A percentile compares a stretch with the other conserved stretches of the same genome.
These are phyloP conservation scores for Tetramorium alpestre DNA, from an alignment of 1,140 invertebrate genomes.

Conservation along the genomic window DNA sequence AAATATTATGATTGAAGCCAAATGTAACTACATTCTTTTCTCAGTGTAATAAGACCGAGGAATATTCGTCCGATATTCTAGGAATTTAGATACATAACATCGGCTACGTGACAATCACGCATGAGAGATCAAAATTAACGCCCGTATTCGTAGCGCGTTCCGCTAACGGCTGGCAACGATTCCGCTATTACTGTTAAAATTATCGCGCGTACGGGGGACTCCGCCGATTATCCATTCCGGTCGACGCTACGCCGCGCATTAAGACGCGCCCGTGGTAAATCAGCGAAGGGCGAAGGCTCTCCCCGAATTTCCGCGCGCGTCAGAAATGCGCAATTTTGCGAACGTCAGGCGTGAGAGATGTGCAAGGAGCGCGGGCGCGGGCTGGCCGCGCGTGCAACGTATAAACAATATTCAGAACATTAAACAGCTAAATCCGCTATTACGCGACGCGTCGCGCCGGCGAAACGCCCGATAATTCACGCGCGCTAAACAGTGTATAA, in stretches of 20 bases:
- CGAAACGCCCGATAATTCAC: conserved; percentile 73
- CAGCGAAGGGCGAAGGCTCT: background rate
- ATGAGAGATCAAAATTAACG: conserved; percentile 4
- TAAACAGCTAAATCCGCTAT: conserved; percentile 61
- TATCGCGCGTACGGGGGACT: background rate
- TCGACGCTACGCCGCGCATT: background rate
- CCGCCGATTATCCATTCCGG: background rate
- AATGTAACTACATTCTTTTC: no score
- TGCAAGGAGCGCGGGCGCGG: conserved; percentile 4
- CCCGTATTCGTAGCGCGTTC: background rate
- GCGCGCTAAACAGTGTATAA: conserved; percentile 57
- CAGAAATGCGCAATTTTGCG: conserved; percentile 33
- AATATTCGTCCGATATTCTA: background rate
- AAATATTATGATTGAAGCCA: no score
- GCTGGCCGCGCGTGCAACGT: conserved; percentile 16
- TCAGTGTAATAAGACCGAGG: background rate
- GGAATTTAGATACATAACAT: background rate
- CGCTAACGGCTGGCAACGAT: conserved; percentile 2
- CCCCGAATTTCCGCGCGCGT: conserved; percentile 16
- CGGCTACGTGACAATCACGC: background rate
- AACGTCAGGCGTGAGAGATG: conserved; percentile 25
- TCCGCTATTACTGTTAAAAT: conserved; percentile 23
- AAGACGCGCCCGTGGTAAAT: conserved; percentile 30
- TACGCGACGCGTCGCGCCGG: conserved; percentile 56
- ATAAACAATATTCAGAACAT: conserved; percentile 59